phyloP scores from a whole-genome alignment of 1,140 invertebrate genomes.

The Scaptomyza montana region DNA sequence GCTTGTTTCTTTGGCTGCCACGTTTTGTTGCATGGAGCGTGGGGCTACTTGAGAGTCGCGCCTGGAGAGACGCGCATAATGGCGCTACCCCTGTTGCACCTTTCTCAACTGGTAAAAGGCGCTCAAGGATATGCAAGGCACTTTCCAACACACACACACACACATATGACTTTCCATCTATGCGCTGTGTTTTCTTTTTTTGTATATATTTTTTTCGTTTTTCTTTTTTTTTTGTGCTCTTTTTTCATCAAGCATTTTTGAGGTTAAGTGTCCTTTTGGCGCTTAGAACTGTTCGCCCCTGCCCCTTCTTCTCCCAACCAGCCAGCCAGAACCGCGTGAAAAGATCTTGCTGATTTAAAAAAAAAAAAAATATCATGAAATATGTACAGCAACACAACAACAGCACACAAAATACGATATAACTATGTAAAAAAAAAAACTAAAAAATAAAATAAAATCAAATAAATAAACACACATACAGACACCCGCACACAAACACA shows the following conservation, averaged over 20 bases:
- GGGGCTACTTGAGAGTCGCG: conserved; percentile 70
- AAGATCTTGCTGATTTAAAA: conserved; percentile 67
- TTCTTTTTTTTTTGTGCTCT: conserved; percentile 42
- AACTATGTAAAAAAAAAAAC: conserved; percentile 14
- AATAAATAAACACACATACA: conserved; percentile 10
- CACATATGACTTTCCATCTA: conserved; percentile 14
- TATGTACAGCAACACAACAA: conserved; percentile 18
- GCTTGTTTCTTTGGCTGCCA: conserved; percentile 56
- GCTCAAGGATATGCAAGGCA: conserved; percentile 67
- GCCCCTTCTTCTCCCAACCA: not conserved
- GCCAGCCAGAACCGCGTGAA: conserved; percentile 54
- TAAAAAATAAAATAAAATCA: not conserved
- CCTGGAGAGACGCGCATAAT: conserved; percentile 57
- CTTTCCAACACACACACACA: conserved; percentile 9
- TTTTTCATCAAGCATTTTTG: conserved; percentile 76
- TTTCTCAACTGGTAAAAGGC: conserved; percentile 63
- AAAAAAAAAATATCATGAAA: conserved; percentile 37
- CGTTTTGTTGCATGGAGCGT: conserved; percentile 40
- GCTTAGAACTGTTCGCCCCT: conserved; percentile 38
- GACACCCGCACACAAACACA: conserved; percentile 40
- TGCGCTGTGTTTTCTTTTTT: conserved; percentile 48
- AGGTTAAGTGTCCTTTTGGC: conserved; percentile 81
- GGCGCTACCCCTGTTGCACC: conserved; percentile 31
- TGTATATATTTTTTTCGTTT: conserved; percentile 30
- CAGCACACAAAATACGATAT: conserved; percentile 32